Conservation (phyloP, 2,888 invertebrate genomes). For the Eilema sororculum region DNA sequence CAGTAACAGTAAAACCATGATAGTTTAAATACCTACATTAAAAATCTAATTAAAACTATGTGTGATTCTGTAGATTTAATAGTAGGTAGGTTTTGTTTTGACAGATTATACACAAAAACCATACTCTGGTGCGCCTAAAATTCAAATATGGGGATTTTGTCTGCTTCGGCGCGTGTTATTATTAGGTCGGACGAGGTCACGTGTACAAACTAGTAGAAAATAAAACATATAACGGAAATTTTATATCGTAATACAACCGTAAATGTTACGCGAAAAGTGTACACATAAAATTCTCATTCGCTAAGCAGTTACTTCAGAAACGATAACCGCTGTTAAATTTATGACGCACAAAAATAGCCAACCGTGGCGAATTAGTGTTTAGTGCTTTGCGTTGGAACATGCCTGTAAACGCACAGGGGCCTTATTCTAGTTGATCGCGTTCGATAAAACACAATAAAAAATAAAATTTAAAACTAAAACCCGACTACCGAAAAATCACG, state of each 20-base stretch:
- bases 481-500: too few relatives aligned
- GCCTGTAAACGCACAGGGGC: slow-evolving; percentile 28
- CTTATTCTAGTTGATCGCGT: neutral
- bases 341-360: slow-evolving; percentile 49
- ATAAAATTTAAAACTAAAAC: too few relatives aligned
- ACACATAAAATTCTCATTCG: slow-evolving; percentile 41
- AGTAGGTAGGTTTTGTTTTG: too few relatives aligned
- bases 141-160: too few relatives aligned
- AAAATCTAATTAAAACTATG: too few relatives aligned
- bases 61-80: too few relatives aligned
- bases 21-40: too few relatives aligned
- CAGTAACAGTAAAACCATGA: too few relatives aligned
- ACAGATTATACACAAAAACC: too few relatives aligned
- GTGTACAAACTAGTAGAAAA: neutral
- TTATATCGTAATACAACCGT: slow-evolving; percentile 25
- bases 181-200: neutral
- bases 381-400: slow-evolving; percentile 23
- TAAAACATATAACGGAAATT: slow-evolving; percentile 1
- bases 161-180: too few relatives aligned
- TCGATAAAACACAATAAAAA: too few relatives aligned
- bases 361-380: slow-evolving; percentile 46
- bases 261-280: slow-evolving; percentile 42
- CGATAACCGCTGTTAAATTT: slow-evolving; percentile 46
- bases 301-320: slow-evolving; percentile 43
- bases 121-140: too few relatives aligned